phyloP scores from a whole-genome alignment of 2,797 vertebrate genomes.

The Austrolebias charrua region DNA sequence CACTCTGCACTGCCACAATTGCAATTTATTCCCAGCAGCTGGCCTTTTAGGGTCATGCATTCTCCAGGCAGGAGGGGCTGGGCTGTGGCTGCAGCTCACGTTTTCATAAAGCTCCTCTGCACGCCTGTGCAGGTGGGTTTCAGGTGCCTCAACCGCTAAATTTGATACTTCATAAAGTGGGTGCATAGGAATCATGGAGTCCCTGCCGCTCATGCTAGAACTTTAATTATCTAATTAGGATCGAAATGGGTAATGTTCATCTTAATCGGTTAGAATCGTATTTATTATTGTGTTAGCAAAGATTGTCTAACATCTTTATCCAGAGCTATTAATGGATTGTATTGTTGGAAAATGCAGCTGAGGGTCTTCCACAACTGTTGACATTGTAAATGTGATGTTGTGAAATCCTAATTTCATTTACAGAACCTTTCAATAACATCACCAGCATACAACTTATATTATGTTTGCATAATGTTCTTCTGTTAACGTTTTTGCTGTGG shows the following conservation, averaged over 20 bases:
- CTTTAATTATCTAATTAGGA: neutral
- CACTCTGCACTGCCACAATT: constrained; percentile 84
- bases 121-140: constrained; percentile 43
- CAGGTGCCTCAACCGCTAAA: constrained; percentile 13
- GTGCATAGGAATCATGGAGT: neutral
- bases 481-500: too few species aligned
- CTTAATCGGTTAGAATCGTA: neutral
- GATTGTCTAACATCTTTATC: too few species aligned
- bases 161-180: neutral
- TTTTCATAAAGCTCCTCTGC: constrained; percentile 26
- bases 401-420: too few species aligned
- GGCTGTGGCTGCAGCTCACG: constrained; percentile 20
- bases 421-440: too few species aligned
- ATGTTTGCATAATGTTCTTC: too few species aligned
- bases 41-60: constrained; percentile 93
- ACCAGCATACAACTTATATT: too few species aligned
- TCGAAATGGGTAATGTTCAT: neutral
- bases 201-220: neutral
- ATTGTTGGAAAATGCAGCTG: too few species aligned
- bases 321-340: too few species aligned
- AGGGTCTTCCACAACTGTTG: too few species aligned
- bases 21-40: constrained; percentile 80
- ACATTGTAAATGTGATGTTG: too few species aligned
- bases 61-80: constrained; percentile 73
- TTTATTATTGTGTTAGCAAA: too few species aligned